These are phyloP conservation scores for Andrena praecox DNA, from an alignment of 2,888 invertebrate species.

Conservation along the genomic window DNA sequence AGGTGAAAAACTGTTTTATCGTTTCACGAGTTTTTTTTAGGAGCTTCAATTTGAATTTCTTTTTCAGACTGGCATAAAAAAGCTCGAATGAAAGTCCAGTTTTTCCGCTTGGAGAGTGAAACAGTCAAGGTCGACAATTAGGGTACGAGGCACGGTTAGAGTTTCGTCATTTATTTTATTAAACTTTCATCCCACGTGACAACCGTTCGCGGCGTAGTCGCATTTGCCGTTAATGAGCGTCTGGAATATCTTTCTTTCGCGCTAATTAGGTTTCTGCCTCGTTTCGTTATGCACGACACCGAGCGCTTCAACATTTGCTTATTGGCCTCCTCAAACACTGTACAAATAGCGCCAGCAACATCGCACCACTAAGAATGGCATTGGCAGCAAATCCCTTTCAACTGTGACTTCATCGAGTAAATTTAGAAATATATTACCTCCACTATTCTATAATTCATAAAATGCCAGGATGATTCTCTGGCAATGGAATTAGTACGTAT, in stretches of 20 bases:
- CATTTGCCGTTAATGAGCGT: constrained; percentile 38
- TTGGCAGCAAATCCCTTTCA: background rate
- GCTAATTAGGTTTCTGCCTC: constrained; percentile 46
- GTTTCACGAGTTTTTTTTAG: background rate
- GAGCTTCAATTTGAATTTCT: constrained; percentile 10
- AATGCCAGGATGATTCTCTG: too few species aligned
- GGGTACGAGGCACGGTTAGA: background rate
- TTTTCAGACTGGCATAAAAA: background rate
- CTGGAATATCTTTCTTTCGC: constrained; percentile 18
- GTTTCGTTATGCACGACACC: constrained; percentile 21
- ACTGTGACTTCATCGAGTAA: too few species aligned
- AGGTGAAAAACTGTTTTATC: background rate
- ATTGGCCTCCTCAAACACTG: constrained; percentile 29
- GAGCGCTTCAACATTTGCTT: constrained; percentile 41
- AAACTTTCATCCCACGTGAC: constrained; percentile 40
- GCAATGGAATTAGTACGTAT: too few species aligned
- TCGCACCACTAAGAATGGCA: background rate
- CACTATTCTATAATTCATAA: too few species aligned
- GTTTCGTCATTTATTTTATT: constrained; percentile 34
- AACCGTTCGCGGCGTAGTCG: background rate
- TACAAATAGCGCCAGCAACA: constrained; percentile 11
- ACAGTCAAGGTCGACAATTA: constrained; percentile 18
- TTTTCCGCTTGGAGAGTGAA: background rate
- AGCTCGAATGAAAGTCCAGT: background rate
- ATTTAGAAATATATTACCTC: too few species aligned